Evolutionary conservation across 2,888 invertebrate species (phyloP).

Genomic region (Acanthosepion lycidas): DNA sequence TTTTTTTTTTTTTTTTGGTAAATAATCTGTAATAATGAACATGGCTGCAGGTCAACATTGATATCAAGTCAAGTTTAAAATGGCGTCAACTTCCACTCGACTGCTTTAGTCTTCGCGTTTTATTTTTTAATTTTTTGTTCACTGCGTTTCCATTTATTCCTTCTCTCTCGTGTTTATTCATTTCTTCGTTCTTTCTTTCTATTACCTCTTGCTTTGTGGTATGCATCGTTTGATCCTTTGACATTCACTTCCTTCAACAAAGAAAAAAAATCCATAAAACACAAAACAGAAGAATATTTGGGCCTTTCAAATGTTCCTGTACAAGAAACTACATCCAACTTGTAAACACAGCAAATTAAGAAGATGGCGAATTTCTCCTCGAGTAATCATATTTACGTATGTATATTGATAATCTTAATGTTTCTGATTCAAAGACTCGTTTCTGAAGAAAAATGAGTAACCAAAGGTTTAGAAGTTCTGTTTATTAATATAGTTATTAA

Average conservation of each 20-base stretch:
- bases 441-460: too few species aligned
- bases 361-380: too few species aligned
- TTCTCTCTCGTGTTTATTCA: accelerated
- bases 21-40: background rate
- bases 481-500: too few species aligned
- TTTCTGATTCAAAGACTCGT: too few species aligned
- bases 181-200: background rate
- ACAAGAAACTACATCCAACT: too few species aligned
- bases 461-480: too few species aligned
- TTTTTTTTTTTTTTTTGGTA: background rate
- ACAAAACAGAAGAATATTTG: too few species aligned
- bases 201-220: background rate
- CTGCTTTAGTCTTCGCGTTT: background rate
- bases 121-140: background rate
- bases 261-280: too few species aligned
- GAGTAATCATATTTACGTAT: too few species aligned
- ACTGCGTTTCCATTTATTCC: background rate
- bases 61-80: background rate
- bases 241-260: background rate
- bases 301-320: too few species aligned
- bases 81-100: background rate
- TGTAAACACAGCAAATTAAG: too few species aligned
- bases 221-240: background rate
- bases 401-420: too few species aligned
- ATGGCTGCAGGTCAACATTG: background rate